A percentile compares a stretch with the other conserved stretches of the same genome.
phyloP scores from a whole-genome alignment of 1,140 invertebrate species.

The Halyomorpha halys region DNA sequence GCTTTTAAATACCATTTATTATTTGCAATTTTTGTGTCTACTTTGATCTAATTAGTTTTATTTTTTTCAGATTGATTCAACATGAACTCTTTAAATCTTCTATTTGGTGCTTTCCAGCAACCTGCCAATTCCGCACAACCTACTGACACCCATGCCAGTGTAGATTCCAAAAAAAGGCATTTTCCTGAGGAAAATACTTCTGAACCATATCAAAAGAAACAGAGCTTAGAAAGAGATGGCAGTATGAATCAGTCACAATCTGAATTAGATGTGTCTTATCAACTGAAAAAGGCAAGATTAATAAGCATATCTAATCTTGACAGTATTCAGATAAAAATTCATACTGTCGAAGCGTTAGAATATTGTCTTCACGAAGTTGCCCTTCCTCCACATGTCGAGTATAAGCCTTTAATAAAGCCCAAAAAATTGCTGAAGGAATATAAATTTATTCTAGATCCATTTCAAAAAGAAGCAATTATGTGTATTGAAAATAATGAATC shows the following conservation, averaged over 20 bases:
- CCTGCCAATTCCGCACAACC: not conserved
- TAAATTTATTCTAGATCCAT: conserved; percentile 91
- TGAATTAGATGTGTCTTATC: not conserved
- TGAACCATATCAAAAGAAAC: not conserved
- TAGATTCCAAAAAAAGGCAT: not conserved
- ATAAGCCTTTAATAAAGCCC: conserved; percentile 54
- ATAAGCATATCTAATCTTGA: not conserved
- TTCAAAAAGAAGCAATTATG: conserved; percentile 94
- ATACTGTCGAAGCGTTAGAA: conserved; percentile 72
- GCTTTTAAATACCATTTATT: too few relatives aligned
- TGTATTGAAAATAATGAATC: conserved; percentile 98
- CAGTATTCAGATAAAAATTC: conserved; percentile 15
- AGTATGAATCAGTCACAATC: not conserved
- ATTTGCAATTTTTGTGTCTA: too few relatives aligned
- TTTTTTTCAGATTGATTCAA: too few relatives aligned
- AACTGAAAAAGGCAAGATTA: not conserved
- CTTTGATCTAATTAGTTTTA: too few relatives aligned
- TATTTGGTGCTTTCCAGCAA: conserved; percentile 3
- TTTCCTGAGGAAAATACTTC: not conserved
- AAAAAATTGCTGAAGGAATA: conserved; percentile 70
- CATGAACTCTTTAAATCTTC: conserved; percentile 8
- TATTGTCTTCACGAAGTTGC: conserved; percentile 90
- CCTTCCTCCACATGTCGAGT: conserved; percentile 73
- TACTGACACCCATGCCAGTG: not conserved
- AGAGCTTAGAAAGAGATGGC: not conserved